Evolutionary conservation across 2,113 vertebrate genomes (phyloP).

Genomic region (Phalacrocorax carbo): DNA sequence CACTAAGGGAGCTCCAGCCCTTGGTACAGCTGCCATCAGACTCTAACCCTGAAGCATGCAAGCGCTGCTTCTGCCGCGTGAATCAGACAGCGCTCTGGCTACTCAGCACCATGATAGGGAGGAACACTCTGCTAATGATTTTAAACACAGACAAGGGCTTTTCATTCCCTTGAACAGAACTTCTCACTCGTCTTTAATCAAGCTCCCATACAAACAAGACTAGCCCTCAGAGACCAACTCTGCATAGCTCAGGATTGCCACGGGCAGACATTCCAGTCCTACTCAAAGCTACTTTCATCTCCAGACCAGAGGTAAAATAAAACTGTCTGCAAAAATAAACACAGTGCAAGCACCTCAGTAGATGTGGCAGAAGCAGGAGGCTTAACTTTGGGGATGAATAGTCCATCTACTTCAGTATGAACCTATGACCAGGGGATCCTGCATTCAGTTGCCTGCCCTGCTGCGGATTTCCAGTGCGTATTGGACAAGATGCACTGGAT

Average conservation of each 20-base stretch:
- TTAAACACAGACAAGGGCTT: background rate
- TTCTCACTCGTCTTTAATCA: background rate
- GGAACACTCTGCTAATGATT: background rate
- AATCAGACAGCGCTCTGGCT: background rate
- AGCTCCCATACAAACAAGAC: background rate
- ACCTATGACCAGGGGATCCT: background rate
- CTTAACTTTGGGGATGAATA: background rate
- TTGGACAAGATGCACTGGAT: background rate
- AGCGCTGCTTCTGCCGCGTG: background rate
- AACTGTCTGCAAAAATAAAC: background rate
- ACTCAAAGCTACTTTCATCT: background rate
- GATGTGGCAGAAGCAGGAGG: background rate
- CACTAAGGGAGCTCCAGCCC: background rate
- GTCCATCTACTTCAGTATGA: background rate
- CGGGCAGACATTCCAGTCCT: background rate
- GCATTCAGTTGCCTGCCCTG: background rate
- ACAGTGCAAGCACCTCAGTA: background rate
- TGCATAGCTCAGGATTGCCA: background rate
- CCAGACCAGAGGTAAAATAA: background rate
- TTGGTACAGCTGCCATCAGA: fast-evolving
- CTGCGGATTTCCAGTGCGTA: background rate
- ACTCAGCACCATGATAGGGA: background rate
- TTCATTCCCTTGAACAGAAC: background rate
- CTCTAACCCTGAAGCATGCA: background rate
- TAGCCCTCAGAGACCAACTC: background rate